Percentiles rank a stretch among this genome's conserved stretches.
These are phyloP conservation scores for Illadopsis cleaveri DNA, from an alignment of 2,113 vertebrate species.

Conservation along the genomic window DNA sequence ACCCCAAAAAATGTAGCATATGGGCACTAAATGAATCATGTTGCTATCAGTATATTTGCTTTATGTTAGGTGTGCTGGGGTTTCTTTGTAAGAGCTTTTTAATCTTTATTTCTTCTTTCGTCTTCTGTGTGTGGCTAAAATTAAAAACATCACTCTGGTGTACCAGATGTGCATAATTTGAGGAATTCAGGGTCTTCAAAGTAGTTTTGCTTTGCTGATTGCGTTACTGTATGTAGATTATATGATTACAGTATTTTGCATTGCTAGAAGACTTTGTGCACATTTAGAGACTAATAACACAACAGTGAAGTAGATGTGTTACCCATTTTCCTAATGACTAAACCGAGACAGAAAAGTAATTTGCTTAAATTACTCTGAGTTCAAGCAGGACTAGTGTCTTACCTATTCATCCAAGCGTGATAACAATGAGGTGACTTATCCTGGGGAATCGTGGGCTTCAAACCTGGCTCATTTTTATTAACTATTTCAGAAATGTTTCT, in stretches of 20 bases:
- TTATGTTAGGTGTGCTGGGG: background rate
- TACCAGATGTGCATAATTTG: constrained; percentile 23
- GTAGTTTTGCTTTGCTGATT: constrained; percentile 44
- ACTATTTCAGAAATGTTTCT: constrained; percentile 52
- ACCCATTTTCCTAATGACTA: constrained; percentile 60
- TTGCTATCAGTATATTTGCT: background rate
- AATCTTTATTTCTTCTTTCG: constrained; percentile 14
- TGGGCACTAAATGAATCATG: background rate
- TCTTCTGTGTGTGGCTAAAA: background rate
- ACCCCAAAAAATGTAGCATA: background rate
- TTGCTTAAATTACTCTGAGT: constrained; percentile 58
- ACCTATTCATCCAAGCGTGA: constrained; percentile 34
- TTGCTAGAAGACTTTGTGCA: constrained; percentile 33
- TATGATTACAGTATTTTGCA: constrained; percentile 51
- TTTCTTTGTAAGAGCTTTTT: background rate
- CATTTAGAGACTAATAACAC: constrained; percentile 41
- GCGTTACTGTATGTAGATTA: constrained; percentile 36
- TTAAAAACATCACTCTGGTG: background rate
- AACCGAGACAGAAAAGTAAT: constrained; percentile 59
- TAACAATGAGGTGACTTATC: constrained; percentile 60
- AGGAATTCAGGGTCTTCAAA: constrained; percentile 30
- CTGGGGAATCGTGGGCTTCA: constrained; percentile 17
- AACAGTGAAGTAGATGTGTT: constrained; percentile 41
- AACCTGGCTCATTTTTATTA: constrained; percentile 33
- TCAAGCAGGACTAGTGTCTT: background rate